phyloP scores from a whole-genome alignment of 2,113 vertebrate genomes.

The Channa maculata region DNA sequence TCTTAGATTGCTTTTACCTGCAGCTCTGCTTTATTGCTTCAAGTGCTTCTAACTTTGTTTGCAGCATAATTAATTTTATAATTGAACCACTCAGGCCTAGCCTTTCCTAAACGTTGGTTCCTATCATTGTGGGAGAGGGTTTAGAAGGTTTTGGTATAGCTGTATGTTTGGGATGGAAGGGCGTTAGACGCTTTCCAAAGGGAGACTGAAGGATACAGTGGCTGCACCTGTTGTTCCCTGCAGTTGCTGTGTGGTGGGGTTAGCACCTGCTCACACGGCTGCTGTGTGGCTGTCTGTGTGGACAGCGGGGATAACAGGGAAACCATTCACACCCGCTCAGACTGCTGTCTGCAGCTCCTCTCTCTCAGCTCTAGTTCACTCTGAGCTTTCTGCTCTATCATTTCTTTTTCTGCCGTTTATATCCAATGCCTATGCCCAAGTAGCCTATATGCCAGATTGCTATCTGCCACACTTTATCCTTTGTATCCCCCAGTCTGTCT shows the following conservation, averaged over 20 bases:
- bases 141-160: slow-evolving; percentile 29
- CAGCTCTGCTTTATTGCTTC: slow-evolving; percentile 44
- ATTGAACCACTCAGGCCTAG: slow-evolving; percentile 41
- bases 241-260: slow-evolving; percentile 72
- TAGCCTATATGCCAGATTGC: slow-evolving; percentile 43
- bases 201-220: slow-evolving; percentile 63
- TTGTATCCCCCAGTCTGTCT: slow-evolving; percentile 45
- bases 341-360: slow-evolving; percentile 75
- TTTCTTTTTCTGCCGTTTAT: slow-evolving; percentile 57
- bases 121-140: slow-evolving; percentile 17
- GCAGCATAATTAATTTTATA: slow-evolving; percentile 54
- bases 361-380: slow-evolving; percentile 56
- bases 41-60: slow-evolving; percentile 62
- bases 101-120: slow-evolving; percentile 34
- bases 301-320: slow-evolving; percentile 78
- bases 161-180: slow-evolving; percentile 53
- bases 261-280: slow-evolving; percentile 81
- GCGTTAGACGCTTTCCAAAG: slow-evolving; percentile 57
- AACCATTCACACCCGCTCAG: slow-evolving; percentile 79
- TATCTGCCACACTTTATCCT: slow-evolving; percentile 53
- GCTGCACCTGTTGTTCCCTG: slow-evolving; percentile 82
- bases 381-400: slow-evolving; percentile 54
- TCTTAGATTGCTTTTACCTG: slow-evolving; percentile 66
- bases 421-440: slow-evolving; percentile 24
- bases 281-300: slow-evolving; percentile 82